Evolutionary conservation across 2,888 invertebrate species (phyloP), one percentile per base, ranked within the genome.

Genomic region (Tipula unca): DNA sequence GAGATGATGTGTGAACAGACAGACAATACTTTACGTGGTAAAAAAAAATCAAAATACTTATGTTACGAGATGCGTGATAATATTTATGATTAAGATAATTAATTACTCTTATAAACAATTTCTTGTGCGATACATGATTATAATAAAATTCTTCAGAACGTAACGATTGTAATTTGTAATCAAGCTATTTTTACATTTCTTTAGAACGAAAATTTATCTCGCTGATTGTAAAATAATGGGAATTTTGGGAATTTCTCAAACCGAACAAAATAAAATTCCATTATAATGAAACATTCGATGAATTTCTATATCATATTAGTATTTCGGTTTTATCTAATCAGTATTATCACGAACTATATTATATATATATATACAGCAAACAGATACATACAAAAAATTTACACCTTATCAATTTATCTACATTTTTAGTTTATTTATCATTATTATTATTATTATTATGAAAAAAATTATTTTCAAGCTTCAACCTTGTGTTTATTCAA

Each of bases 401-500:
- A 69, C 69, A 69, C 25, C 69, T 69, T 69, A 69, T 69, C 69
- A 69, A 25, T 69, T 69, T 69, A 69, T 69, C 69, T 25, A 69
- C 25, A 25, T 69, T 69, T 69, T 25, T 25, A 25, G 8, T 69
- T 69, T 69, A 25, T 69, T 69, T 69, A 25, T 69, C 25, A 48
- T 39, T 48, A 48, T 69, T 69, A 69, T 17, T 54, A 54, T 54
- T 69, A 69, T 69, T 13, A 69, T 25, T 69, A 25, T 25, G 25
- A 69, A 69, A 25, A 48, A 69, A 69, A 69, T 69, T 69, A 69
- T 69, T 69, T 69, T 69, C 69, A 69, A 69, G 69, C 69, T 69
- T 69, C 69, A 69, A 69, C 69, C 69, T 69, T 69, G 69, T 25
- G 25, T 69, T 69, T 69, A 69, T 69, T 69, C 69, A 25, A 69